A percentile compares a stretch with the other conserved stretches of the same genome.
phyloP scores from a whole-genome alignment of 2,797 vertebrate genomes.

The Trachurus trachurus region DNA sequence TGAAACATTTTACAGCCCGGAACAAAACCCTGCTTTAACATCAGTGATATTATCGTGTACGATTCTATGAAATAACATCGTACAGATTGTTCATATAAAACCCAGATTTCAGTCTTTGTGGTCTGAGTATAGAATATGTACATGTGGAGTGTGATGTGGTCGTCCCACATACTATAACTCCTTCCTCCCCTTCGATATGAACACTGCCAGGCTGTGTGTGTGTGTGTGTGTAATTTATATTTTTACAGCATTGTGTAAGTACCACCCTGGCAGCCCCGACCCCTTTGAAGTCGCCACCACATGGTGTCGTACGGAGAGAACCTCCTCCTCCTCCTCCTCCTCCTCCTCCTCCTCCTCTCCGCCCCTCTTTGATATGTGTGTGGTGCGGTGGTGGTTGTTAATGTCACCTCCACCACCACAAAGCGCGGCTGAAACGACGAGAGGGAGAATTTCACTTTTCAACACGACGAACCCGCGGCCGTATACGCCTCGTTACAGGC shows the following conservation, averaged over 20 bases:
- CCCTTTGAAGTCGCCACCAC: slow-evolving; percentile 48
- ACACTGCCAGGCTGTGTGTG: not conserved
- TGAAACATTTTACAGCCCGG: not conserved
- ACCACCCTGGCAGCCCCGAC: slow-evolving; percentile 17
- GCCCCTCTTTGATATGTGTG: slow-evolving; percentile 61
- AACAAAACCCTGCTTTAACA: not conserved
- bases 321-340: slow-evolving; percentile 38
- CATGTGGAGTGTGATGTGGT: slow-evolving; percentile 2
- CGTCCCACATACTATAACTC: slow-evolving; percentile 2
- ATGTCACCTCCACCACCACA: slow-evolving; percentile 59
- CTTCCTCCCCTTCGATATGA: slow-evolving; percentile 21
- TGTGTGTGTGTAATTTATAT: slow-evolving; percentile 60
- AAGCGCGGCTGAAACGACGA: slow-evolving; percentile 7
- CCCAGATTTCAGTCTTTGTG: not conserved
- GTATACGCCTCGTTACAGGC: not conserved
- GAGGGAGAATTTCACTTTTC: slow-evolving; percentile 15
- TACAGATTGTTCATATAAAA: not conserved
- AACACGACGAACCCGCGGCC: not conserved
- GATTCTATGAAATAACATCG: not conserved
- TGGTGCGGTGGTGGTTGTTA: slow-evolving; percentile 59
- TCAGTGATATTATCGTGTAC: not conserved
- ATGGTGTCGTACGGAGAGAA: slow-evolving; percentile 34
- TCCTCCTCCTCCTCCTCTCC: slow-evolving; percentile 34
- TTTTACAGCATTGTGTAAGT: slow-evolving; percentile 51
- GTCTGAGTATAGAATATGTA: not conserved